Evolutionary conservation across 2,888 invertebrate genomes (phyloP), one percentile per base, ranked within the genome.

Genomic region (Pristionchus mayeri): DNA sequence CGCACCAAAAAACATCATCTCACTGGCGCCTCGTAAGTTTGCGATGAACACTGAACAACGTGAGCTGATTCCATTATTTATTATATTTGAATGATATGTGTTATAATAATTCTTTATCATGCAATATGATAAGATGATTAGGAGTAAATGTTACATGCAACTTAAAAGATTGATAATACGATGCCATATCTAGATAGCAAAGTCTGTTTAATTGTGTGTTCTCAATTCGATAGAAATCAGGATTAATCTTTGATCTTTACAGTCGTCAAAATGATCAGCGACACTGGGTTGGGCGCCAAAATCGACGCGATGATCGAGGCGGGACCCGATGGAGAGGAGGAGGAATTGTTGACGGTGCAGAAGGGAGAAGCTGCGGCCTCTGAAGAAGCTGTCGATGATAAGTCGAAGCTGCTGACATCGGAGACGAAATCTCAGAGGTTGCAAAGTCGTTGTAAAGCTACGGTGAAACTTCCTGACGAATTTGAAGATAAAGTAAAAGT

Each of bases 261-360:
- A 71, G 71, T 71, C 71, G n/a, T 71, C 44, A 71, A 71, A 24
- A 44, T 71, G 78, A 78, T 52, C 78, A 52, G 30, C 52, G 54
- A 50, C 4, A 40, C 50, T 6, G 50, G 21, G 30, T 13, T 78
- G 50, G 78, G 50, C 13, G 0, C 30, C 4, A 34, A 30, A 6
- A 52, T 50, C 52, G 50, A 52, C 78, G 52, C 54, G 1, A 52
- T 78, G 50, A 30, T 50, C 21, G 54, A 48, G 34, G 50, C 52
- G 40, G 78, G 78, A 0, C 52, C 52, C 13, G 63, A 52, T 21
- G 63, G 84, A 52, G 84, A 34, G 48, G 30, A 30, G 52, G 63
- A 75, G 27, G 57, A n/a, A n/a, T n/a, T n/a, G n/a, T n/a, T n/a
- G n/a, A n/a, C 34, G 82, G 44, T 9, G 44, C 6, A 52, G 52